A percentile compares a stretch with the other conserved stretches of the same genome.
These are phyloP conservation scores for Prenolepis imparis DNA, from an alignment of 2,888 invertebrate species.

Conservation along the genomic window DNA sequence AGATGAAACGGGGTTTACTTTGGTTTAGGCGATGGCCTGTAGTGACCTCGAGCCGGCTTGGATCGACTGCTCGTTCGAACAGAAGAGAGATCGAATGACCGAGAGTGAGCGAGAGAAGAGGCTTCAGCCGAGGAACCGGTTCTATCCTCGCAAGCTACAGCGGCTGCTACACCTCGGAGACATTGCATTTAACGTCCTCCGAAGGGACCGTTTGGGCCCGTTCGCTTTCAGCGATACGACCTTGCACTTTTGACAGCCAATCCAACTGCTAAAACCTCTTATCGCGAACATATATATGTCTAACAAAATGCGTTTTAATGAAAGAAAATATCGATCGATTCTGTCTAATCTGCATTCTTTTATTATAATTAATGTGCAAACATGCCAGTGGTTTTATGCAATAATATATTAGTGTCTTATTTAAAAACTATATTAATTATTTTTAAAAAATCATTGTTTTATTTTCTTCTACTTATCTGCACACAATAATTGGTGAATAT, in stretches of 20 bases:
- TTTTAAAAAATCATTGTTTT: not conserved
- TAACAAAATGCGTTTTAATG: not conserved
- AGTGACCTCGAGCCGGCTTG: slow-evolving; percentile 82
- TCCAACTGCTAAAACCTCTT: slow-evolving; percentile 59
- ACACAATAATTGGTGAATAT: too few species aligned
- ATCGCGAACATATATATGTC: not conserved
- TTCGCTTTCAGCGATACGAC: slow-evolving; percentile 75
- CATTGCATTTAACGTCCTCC: slow-evolving; percentile 77
- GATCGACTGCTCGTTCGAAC: slow-evolving; percentile 76
- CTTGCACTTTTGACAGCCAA: slow-evolving; percentile 69
- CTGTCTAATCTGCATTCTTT: not conserved
- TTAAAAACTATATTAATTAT: not conserved
- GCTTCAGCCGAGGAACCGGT: slow-evolving; percentile 82
- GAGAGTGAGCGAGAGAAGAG: slow-evolving; percentile 66
- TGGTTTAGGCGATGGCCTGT: slow-evolving; percentile 83
- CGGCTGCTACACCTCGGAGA: slow-evolving; percentile 67
- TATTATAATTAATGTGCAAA: not conserved
- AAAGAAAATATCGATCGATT: not conserved
- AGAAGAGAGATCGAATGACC: slow-evolving; percentile 58
- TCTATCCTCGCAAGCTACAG: slow-evolving; percentile 76
- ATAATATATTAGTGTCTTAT: not conserved
- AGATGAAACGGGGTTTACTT: slow-evolving; percentile 73
- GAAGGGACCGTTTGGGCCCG: slow-evolving; percentile 73
- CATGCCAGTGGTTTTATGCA: not conserved
- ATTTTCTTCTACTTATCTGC: not conserved